Base-by-base conservation (phyloP, 2,888 invertebrate genomes). In the Eilema sororculum region DNA sequence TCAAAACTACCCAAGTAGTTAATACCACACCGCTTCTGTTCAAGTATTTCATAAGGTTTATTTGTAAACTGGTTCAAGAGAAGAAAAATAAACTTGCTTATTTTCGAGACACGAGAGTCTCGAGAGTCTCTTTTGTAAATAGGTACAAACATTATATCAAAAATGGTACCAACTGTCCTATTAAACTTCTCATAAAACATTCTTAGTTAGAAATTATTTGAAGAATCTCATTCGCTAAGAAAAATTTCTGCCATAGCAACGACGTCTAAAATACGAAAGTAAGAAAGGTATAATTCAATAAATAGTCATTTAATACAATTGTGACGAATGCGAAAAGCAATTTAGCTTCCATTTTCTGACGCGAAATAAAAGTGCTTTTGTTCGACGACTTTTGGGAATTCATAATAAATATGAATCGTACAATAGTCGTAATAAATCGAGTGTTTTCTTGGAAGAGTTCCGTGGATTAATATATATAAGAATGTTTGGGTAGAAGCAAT, bases 251-350 rank as follows among this genome's bases (percentile, higher is more conserved):
- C 28, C 13, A 28, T 16, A 28, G 58, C 58, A 8, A 58, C 25
- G 25, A 41, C 41, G 41, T 16, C 58, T 6, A 61, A 30, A 52
- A 25, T 46, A 25, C 24, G n/a, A 62, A 62, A 20, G 63, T 72
- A 64, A 8, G n/a, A 28, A 64, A 75, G 58, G 69, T 68, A 68
- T 63, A 73, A 72, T 67, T 68, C 65, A 72, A 73, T 73, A 76
- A 72, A 64, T 28, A 71, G 71, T 73, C 56, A 73, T 77, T 65
- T 71, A 74, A 74, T 67, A 78, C 71, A 72, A 74, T 74, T 78
- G 72, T 76, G 74, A 76, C 69, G 69, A 66, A 78, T 76, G 60
- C 67, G 67, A 72, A 78, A 73, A 73, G 71, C 79, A 76, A 79
- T 79, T 76, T 73, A 67, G 59, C 60, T 24, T 70, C 67, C 60